These are phyloP conservation scores for Neocrepidodera transversa DNA, from an alignment of 2,888 invertebrate genomes.

Conservation along the genomic window DNA sequence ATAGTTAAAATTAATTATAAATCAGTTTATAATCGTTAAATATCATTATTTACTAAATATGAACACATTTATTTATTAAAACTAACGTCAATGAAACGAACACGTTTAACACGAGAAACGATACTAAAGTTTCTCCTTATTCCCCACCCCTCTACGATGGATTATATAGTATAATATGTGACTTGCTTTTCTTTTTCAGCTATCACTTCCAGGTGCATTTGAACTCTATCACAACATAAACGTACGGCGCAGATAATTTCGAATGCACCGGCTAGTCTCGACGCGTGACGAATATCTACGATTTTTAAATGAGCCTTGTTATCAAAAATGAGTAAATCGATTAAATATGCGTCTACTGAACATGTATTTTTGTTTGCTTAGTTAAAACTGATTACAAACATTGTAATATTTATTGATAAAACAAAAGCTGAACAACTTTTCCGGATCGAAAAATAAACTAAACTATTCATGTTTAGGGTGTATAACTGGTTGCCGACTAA, in stretches of 20 bases:
- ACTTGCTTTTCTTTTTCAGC: constrained; percentile 30
- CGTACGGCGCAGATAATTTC: constrained; percentile 33
- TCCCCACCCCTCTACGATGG: constrained; percentile 25
- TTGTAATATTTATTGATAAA: constrained; percentile 5
- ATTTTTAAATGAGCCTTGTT: constrained; percentile 16
- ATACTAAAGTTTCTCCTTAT: constrained; percentile 30
- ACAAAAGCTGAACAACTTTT: not conserved
- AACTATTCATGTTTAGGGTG: not conserved
- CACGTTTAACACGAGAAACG: constrained; percentile 24
- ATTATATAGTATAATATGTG: constrained; percentile 26
- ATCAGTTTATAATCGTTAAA: too few relatives aligned
- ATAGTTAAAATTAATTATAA: too few relatives aligned
- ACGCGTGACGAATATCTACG: constrained; percentile 17
- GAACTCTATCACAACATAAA: constrained; percentile 17
- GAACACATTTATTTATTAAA: constrained; percentile 36
- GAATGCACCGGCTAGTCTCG: constrained; percentile 14
- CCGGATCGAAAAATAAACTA: not conserved
- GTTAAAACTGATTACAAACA: not conserved
- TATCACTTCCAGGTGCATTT: constrained; percentile 18
- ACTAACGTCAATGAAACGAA: constrained; percentile 27
- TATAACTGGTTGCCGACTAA: constrained; percentile 30
- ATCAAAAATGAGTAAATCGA: constrained; percentile 15
- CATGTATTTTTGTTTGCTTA: not conserved
- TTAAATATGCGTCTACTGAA: constrained; percentile 2
- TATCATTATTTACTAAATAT: constrained; percentile 16